These are phyloP conservation scores for Sebastes trivittatus DNA, from an alignment of 2,797 vertebrate species.

Conservation along the genomic window DNA sequence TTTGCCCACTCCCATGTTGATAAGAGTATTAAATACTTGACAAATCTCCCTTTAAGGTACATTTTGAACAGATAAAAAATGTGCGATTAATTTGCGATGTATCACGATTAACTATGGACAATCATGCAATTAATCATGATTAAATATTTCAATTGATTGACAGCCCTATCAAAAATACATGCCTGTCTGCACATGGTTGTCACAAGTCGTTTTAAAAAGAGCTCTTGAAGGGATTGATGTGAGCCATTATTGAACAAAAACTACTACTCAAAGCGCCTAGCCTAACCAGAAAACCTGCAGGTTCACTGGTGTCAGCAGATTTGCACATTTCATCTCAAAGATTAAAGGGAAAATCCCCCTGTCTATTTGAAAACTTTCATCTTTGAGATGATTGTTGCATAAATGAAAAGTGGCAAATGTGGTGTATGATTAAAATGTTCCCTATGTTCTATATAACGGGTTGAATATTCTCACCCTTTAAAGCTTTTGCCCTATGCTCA, in stretches of 20 bases:
- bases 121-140: too few species aligned
- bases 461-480: background rate
- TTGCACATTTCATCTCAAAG: slow-evolving; percentile 8
- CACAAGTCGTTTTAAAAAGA: background rate
- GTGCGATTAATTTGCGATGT: accelerated
- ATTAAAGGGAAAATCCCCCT: background rate
- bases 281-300: background rate
- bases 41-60: too few species aligned
- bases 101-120: too few species aligned
- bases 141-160: too few species aligned
- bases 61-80: too few species aligned
- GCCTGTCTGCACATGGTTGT: background rate
- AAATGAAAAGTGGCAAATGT: background rate
- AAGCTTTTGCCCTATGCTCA: background rate
- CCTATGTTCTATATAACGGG: background rate
- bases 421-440: background rate
- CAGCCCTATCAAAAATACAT: background rate
- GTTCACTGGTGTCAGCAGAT: background rate
- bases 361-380: background rate
- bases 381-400: background rate
- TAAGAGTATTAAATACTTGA: too few species aligned
- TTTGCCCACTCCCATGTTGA: too few species aligned
- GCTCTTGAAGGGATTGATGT: background rate
- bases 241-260: background rate
- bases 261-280: too few species aligned